phyloP scores from a whole-genome alignment of 2,113 vertebrate genomes.

The Urocitellus parryii region DNA sequence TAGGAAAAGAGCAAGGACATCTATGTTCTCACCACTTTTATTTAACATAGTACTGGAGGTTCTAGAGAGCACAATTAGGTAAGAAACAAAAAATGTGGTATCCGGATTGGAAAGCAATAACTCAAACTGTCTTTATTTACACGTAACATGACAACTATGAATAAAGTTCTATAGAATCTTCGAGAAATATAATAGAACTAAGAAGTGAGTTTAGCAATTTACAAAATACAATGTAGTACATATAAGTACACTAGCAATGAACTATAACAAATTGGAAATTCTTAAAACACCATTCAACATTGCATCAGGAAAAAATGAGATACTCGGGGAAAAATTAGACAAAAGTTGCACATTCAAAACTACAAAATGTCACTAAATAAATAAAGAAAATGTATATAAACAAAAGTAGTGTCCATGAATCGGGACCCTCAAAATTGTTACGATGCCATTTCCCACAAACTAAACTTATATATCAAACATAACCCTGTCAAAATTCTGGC shows the following conservation, averaged over 20 bases:
- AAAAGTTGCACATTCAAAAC: not conserved
- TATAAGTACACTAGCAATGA: not conserved
- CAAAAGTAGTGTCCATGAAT: not conserved
- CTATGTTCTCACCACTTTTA: not conserved
- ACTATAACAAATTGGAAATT: not conserved
- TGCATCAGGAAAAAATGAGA: not conserved
- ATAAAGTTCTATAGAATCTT: not conserved
- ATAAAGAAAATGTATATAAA: not conserved
- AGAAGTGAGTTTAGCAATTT: not conserved
- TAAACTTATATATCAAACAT: not conserved
- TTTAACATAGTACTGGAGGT: not conserved
- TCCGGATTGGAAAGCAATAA: constrained; percentile 5
- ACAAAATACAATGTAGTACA: not conserved
- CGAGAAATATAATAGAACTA: not conserved
- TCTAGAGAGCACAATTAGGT: not conserved
- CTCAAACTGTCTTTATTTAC: not conserved
- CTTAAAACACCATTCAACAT: not conserved
- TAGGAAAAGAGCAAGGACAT: not conserved
- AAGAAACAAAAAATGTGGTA: not conserved
- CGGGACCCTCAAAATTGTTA: not conserved
- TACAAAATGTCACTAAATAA: not conserved
- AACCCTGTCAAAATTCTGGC: not conserved
- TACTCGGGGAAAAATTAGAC: not conserved
- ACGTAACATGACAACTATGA: not conserved
- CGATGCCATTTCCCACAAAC: not conserved